A percentile compares a stretch with the other conserved stretches of the same genome.
These are phyloP conservation scores for Pogona vitticeps DNA, from an alignment of 2,113 vertebrate genomes.

Conservation along the genomic window DNA sequence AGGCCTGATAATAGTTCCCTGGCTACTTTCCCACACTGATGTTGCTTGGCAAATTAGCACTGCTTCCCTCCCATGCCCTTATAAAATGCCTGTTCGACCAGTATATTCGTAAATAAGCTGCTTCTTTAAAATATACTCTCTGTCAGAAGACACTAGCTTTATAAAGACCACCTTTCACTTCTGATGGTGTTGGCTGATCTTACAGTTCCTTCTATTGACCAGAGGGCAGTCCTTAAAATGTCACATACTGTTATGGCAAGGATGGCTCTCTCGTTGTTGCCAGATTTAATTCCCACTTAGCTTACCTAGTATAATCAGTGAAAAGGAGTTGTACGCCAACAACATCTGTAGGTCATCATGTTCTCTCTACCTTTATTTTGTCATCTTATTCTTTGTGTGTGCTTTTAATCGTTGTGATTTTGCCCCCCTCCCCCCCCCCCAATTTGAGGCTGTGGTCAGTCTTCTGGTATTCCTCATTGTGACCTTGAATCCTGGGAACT, in stretches of 20 bases:
- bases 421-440: no score
- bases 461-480: neutral
- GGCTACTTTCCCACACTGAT: neutral
- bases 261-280: no score
- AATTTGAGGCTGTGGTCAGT: neutral
- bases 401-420: neutral
- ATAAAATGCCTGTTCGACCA: neutral
- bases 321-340: no score
- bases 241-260: neutral
- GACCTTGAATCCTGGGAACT: no score
- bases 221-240: neutral
- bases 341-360: no score
- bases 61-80: neutral
- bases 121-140: neutral
- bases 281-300: no score
- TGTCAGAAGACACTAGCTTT: neutral
- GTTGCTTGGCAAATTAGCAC: neutral
- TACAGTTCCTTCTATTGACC: no score
- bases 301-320: no score
- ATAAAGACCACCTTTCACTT: neutral
- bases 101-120: neutral
- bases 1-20: no score
- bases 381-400: neutral
- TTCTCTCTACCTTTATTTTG: neutral
- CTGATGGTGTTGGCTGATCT: neutral